Conservation (phyloP, 2,888 invertebrate genomes). For the Netelia virgata region DNA sequence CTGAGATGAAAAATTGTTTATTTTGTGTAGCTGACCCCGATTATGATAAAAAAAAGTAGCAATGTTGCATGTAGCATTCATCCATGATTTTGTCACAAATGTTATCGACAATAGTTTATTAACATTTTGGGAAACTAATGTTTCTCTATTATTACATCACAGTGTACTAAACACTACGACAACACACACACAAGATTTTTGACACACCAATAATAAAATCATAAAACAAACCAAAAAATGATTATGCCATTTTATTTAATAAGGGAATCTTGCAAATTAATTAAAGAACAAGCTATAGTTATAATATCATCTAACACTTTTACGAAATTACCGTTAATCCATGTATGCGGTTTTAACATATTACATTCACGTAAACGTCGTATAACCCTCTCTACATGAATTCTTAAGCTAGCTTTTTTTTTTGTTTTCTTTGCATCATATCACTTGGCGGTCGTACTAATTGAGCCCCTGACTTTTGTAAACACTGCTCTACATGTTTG, state of each 20-base stretch:
- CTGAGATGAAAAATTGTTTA: not conserved
- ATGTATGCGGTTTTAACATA: constrained; percentile 3
- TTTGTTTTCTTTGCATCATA: not conserved
- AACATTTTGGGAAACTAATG: not conserved
- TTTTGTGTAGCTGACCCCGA: not conserved
- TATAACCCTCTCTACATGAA: constrained; percentile 7
- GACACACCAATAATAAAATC: no score
- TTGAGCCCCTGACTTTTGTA: not conserved
- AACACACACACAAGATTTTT: not conserved
- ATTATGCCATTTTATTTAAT: not conserved
- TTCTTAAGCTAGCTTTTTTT: not conserved
- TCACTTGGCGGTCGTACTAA: constrained; percentile 21
- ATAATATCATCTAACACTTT: constrained; percentile 5
- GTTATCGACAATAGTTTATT: not conserved
- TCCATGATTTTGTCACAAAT: not conserved
- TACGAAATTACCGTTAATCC: not conserved
- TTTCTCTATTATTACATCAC: not conserved
- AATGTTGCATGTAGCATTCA: not conserved
- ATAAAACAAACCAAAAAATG: no score
- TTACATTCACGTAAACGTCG: not conserved
- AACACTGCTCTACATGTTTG: not conserved
- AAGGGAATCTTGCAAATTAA: constrained; percentile 10
- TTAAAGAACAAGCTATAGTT: constrained; percentile 5
- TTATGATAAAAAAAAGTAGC: not conserved
- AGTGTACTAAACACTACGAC: not conserved